Evolutionary conservation across 2,113 vertebrate genomes (phyloP), one percentile per base, ranked within the genome.

Genomic region (Coracopsis vasa): DNA sequence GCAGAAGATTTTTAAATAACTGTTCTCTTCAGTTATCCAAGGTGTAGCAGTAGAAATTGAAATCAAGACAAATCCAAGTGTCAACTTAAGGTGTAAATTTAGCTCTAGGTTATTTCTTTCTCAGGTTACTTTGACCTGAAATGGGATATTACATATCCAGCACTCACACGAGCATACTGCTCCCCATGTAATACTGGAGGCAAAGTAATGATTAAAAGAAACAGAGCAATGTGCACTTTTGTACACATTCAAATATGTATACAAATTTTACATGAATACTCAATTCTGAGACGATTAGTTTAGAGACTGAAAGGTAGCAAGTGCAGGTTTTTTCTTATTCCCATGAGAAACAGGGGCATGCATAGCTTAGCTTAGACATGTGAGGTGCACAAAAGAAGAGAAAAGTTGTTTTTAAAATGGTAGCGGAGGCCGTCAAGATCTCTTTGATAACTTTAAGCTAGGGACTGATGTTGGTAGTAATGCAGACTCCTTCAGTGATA

Each of bases 171-270:
- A 79, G 9, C 23, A 11, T 16, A 37, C 16, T 58, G 25, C 11
- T 78, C 61, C 29, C 61, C 4, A 8, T 33, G 13, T 24, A 31
- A 17, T 73, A 29, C 10, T 67, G 21, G 80, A 74, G 53, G 58
- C 71, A 61, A 51, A 61, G 61, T 80, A 92, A 78, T 13, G 10
- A 37, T 56, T 60, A 48, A 77, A 90, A 80, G 71, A 90, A 93
- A 21, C 25, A 71, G 66, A 83, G 11, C 18, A 86, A 64, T 94
- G 42, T 54, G 21, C 45, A 70, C 58, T 83, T 80, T 89, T 83
- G 78, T 72, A 84, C 35, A 44, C 31, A 20, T 87, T 82, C n/a
- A 84, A 56, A 44, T 15, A 7, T 45, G 4, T 31, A 35, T 20
- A 35, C 12, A 74, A 58, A 64, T 54, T 85, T 70, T 58, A 45